A percentile compares a stretch with the other conserved stretches of the same genome.
Evolutionary conservation across 1,140 invertebrate genomes (phyloP).

Genomic region (Brachionus rotundiformis): DNA sequence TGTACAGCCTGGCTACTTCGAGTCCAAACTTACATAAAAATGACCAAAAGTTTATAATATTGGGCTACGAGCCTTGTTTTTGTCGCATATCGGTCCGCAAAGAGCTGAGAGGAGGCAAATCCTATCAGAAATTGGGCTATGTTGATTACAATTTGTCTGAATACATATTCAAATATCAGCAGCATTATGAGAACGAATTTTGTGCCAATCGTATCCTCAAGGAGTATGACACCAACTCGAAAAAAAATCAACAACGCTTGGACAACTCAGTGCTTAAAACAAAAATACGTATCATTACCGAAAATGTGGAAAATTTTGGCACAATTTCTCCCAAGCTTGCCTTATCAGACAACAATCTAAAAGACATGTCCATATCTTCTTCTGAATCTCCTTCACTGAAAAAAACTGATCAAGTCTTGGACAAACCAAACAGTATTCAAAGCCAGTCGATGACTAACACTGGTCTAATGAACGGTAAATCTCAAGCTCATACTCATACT

Average conservation of each 20-base stretch:
- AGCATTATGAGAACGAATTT: background rate
- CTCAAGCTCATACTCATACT: constrained; percentile 14
- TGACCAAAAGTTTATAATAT: constrained; percentile 69
- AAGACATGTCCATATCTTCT: background rate
- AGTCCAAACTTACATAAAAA: background rate
- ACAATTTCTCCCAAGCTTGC: background rate
- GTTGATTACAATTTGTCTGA: constrained; percentile 93
- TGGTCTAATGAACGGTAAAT: background rate
- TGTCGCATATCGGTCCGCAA: constrained; percentile 89
- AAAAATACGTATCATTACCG: background rate
- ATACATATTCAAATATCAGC: constrained; percentile 68
- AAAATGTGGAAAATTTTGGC: background rate
- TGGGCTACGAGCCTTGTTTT: constrained; percentile 85
- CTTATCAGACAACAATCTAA: background rate
- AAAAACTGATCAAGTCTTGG: background rate
- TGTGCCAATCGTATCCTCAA: constrained; percentile 37
- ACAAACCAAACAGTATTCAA: background rate
- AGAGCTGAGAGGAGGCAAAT: constrained; percentile 81
- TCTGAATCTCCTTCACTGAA: background rate
- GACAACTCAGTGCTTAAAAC: constrained; percentile 46
- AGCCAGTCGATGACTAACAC: constrained; percentile 41
- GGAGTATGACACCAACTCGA: constrained; percentile 13
- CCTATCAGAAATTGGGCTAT: constrained; percentile 92
- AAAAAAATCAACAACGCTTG: constrained; percentile 44
- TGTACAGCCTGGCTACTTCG: background rate